Conservation (phyloP, 1,140 invertebrate species). For the Drosophila pectinifera region DNA sequence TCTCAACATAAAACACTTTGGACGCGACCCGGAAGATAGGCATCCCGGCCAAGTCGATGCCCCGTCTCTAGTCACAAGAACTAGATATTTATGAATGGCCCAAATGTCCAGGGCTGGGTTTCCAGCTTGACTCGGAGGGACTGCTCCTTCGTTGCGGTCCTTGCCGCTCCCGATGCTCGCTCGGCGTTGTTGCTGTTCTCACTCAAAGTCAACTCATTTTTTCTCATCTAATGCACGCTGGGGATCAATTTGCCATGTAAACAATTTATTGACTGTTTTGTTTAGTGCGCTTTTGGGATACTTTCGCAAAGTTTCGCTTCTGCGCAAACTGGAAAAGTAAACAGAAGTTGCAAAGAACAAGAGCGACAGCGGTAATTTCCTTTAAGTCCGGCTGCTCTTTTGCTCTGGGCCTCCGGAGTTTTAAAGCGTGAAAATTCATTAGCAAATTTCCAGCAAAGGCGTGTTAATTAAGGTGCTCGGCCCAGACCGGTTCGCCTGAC, state of each 20-base stretch:
- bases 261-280: slow-evolving; percentile 83
- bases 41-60: slow-evolving; percentile 16
- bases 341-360: slow-evolving; percentile 17
- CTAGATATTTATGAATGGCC: slow-evolving; percentile 45
- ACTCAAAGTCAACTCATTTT: slow-evolving; percentile 83
- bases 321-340: slow-evolving; percentile 45
- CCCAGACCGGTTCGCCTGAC: slow-evolving; percentile 45
- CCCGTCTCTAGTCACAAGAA: slow-evolving; percentile 9
- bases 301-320: slow-evolving; percentile 59
- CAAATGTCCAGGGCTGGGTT: slow-evolving; percentile 22
- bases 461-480: slow-evolving; percentile 69
- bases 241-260: slow-evolving; percentile 84
- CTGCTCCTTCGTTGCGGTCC: slow-evolving; percentile 9
- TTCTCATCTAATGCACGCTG: slow-evolving; percentile 82
- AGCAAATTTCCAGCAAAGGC: slow-evolving; percentile 32
- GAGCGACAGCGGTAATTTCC: slow-evolving; percentile 7
- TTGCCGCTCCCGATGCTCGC: slow-evolving; percentile 8
- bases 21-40: slow-evolving; percentile 5
- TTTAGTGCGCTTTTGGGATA: slow-evolving; percentile 82
- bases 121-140: slow-evolving; percentile 5
- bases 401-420: slow-evolving; percentile 33
- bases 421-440: slow-evolving; percentile 71
- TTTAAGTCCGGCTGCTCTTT: slow-evolving; percentile 40
- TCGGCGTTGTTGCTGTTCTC: slow-evolving; percentile 45
- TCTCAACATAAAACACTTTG: slow-evolving; percentile 32